Evolutionary conservation across 2,888 invertebrate species (phyloP).

Genomic region (Dynastes grantii): DNA sequence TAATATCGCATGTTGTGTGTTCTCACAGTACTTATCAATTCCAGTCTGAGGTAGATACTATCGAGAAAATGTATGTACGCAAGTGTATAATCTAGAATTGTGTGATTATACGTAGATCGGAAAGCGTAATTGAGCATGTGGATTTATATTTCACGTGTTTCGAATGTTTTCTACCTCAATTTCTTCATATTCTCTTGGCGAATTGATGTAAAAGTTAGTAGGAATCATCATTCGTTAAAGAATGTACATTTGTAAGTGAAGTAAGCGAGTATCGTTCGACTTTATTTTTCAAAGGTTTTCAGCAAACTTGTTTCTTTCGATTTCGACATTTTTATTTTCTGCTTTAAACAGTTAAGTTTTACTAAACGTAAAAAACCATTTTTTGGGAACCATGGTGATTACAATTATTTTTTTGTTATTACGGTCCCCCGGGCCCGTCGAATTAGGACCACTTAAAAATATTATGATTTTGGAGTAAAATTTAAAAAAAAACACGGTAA

Average conservation of each 20-base stretch:
- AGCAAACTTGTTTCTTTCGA: no score
- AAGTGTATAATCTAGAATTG: conserved; percentile 33
- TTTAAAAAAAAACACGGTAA: no score
- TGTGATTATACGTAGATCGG: conserved; percentile 32
- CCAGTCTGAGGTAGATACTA: background rate
- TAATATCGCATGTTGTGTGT: background rate
- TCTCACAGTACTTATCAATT: conserved; percentile 35
- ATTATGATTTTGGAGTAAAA: no score
- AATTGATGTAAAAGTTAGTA: background rate
- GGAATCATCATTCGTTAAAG: background rate
- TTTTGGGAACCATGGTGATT: no score
- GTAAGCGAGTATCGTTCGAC: no score
- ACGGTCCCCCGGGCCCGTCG: no score
- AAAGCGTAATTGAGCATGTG: conserved; percentile 18
- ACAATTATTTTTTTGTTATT: no score
- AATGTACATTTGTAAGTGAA: background rate
- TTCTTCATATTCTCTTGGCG: background rate
- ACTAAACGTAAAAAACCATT: no score
- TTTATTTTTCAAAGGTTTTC: no score
- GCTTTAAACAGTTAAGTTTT: no score
- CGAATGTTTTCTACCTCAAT: background rate
- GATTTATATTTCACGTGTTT: background rate
- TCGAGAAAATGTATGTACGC: conserved; percentile 15
- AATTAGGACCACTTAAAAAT: no score
- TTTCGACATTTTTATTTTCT: no score